phyloP scores from a whole-genome alignment of 2,797 vertebrate species.

The Erithacus rubecula region DNA sequence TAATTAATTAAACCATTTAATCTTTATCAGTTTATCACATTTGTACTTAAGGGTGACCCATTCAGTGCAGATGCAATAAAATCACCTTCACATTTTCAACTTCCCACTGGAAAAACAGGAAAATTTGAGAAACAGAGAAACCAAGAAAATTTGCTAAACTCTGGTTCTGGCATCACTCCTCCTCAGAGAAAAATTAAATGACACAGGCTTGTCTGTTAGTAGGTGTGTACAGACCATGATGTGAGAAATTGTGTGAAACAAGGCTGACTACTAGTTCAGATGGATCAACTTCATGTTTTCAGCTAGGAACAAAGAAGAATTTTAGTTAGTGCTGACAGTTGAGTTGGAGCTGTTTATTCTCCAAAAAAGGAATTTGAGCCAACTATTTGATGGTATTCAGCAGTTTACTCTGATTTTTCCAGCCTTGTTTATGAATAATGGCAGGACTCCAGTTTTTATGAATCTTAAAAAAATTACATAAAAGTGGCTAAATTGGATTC shows the following conservation, averaged over 20 bases:
- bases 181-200: background rate
- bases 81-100: background rate
- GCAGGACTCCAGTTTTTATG: slow-evolving; percentile 40
- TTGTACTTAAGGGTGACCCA: background rate
- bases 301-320: background rate
- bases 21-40: background rate
- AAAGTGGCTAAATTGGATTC: slow-evolving; percentile 43
- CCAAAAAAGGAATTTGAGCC: background rate
- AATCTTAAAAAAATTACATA: background rate
- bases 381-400: background rate
- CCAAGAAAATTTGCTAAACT: background rate
- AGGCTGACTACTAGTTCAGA: background rate
- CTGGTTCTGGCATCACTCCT: background rate
- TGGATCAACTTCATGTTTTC: background rate
- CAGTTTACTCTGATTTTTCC: background rate
- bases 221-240: background rate
- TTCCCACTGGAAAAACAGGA: background rate
- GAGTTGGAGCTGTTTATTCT: background rate
- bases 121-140: background rate
- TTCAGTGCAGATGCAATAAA: background rate
- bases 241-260: background rate
- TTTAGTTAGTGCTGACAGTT: background rate
- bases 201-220: background rate
- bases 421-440: slow-evolving; percentile 4
- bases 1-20: background rate